Conservation (phyloP, 2,797 vertebrate species). For the Myoxocephalus aenaeus region DNA sequence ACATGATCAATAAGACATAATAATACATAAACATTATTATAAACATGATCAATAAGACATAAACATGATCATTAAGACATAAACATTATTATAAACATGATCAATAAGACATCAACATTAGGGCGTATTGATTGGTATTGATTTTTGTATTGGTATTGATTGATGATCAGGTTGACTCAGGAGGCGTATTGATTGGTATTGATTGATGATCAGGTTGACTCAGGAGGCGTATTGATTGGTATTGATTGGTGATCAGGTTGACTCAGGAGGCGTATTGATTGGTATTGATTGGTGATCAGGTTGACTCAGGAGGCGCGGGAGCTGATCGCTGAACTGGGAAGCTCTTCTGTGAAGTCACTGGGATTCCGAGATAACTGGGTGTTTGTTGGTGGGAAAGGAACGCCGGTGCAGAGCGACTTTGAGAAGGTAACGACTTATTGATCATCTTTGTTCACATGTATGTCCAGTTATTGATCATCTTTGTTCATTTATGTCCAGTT, state of each 20-base stretch:
- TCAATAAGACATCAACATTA: no score
- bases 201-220: slow-evolving; percentile 77
- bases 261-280: slow-evolving; percentile 78
- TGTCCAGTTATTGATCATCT: no score
- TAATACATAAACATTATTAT: no score
- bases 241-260: slow-evolving; percentile 73
- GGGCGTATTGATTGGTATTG: slow-evolving; percentile 23
- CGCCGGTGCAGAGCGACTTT: slow-evolving; percentile 81
- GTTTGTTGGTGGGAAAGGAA: slow-evolving; percentile 93
- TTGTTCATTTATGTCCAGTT: no score
- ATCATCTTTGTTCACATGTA: no score
- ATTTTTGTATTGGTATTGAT: no score
- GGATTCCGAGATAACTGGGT: slow-evolving; percentile 94
- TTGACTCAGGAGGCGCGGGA: slow-evolving; percentile 87
- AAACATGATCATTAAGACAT: no score
- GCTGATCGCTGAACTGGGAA: slow-evolving; percentile 89
- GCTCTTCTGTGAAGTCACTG: slow-evolving; percentile 80
- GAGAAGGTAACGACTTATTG: slow-evolving; percentile 86
- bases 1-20: no score
- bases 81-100: no score
- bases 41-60: no score
- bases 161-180: slow-evolving; percentile 80
- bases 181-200: slow-evolving; percentile 67
- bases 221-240: slow-evolving; percentile 73
- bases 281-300: slow-evolving; percentile 47